A percentile compares a stretch with the other conserved stretches of the same genome.
These are phyloP conservation scores for Dermolepida albohirtum DNA, from an alignment of 2,888 invertebrate species.

Conservation along the genomic window DNA sequence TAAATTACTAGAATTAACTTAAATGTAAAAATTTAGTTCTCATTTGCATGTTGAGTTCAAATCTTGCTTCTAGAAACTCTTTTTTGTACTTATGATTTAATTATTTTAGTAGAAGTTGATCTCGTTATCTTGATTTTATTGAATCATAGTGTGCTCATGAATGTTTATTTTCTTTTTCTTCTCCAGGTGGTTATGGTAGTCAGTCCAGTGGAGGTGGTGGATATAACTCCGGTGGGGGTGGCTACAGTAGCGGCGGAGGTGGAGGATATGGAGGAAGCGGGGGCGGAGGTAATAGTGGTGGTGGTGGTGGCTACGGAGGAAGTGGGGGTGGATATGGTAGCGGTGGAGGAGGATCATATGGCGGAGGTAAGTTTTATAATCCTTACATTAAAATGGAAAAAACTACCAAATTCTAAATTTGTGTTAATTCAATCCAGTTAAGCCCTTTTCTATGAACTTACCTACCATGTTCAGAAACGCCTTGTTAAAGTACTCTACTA, in stretches of 20 bases:
- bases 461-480: too few species aligned
- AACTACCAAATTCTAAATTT: too few species aligned
- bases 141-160: too few species aligned
- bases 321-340: conserved; percentile 72
- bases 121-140: too few species aligned
- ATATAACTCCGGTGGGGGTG: conserved; percentile 60
- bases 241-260: conserved; percentile 58
- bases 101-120: too few species aligned
- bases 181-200: conserved; percentile 56
- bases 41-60: neutral
- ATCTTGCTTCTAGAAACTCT: too few species aligned
- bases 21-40: conserved; percentile 20
- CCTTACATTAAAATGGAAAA: neutral
- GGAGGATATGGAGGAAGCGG: conserved; percentile 63
- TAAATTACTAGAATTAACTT: too few species aligned
- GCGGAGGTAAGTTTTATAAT: conserved; percentile 41
- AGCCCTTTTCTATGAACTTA: too few species aligned
- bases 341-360: conserved; percentile 49
- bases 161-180: too few species aligned
- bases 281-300: conserved; percentile 66
- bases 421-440: too few species aligned
- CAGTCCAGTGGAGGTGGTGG: conserved; percentile 60
- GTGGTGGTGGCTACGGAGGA: conserved; percentile 69
- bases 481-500: too few species aligned
- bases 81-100: too few species aligned